Evolutionary conservation across 2,888 invertebrate genomes (phyloP).

Genomic region (Hypolimnas misippus): DNA sequence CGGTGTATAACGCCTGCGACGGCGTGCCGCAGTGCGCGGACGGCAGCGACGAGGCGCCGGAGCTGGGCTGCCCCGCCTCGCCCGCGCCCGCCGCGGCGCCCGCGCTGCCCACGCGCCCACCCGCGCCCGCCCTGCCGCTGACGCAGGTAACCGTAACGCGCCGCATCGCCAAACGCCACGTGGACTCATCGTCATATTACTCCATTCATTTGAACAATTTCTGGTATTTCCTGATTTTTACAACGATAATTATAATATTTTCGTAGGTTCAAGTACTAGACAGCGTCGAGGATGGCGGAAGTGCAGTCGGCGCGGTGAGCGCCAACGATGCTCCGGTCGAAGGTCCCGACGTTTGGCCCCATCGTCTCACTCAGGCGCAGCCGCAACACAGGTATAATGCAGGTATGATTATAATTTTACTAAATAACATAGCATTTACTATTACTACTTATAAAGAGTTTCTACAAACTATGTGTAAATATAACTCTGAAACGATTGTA

Average conservation of each 20-base stretch:
- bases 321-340: constrained; percentile 33
- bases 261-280: constrained; percentile 21
- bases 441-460: too few species aligned
- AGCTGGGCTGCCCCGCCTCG: constrained; percentile 88
- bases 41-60: constrained; percentile 95
- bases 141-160: constrained; percentile 7
- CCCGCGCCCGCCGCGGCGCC: constrained; percentile 65
- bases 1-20: constrained; percentile 97
- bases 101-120: constrained; percentile 55
- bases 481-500: background rate
- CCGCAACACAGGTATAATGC: constrained; percentile 57
- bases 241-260: background rate
- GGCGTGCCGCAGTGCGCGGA: constrained; percentile 96
- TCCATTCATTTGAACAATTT: too few species aligned
- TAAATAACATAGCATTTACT: too few species aligned
- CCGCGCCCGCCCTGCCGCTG: constrained; percentile 26
- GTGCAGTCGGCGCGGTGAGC: constrained; percentile 36
- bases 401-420: constrained; percentile 43
- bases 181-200: too few species aligned
- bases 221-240: too few species aligned
- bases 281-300: constrained; percentile 37
- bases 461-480: too few species aligned
- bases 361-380: constrained; percentile 73
- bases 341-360: constrained; percentile 67
- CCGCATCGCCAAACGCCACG: too few species aligned